These are phyloP conservation scores for Lates calcarifer DNA, from an alignment of 2,113 vertebrate species.

Conservation along the genomic window DNA sequence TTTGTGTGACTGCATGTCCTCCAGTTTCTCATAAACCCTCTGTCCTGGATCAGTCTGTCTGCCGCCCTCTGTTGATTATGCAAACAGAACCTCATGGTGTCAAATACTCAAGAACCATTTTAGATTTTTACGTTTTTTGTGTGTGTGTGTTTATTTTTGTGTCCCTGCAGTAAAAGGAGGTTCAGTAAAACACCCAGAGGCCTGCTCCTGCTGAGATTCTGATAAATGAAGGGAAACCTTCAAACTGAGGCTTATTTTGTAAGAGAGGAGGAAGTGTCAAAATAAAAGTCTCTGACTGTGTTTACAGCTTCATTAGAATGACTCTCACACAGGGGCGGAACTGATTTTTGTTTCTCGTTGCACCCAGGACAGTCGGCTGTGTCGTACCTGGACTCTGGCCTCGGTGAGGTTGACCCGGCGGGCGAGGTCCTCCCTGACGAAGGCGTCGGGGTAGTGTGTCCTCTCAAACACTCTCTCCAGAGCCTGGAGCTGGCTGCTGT, in stretches of 20 bases:
- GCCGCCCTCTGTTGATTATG: neutral
- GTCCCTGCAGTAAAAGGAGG: neutral
- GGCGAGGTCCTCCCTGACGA: constrained; percentile 97
- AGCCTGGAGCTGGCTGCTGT: constrained; percentile 98
- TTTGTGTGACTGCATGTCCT: neutral
- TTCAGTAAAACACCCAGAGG: neutral
- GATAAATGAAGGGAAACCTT: neutral
- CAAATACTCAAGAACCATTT: neutral
- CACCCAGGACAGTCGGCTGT: neutral
- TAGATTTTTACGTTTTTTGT: neutral
- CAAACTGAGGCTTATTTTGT: neutral
- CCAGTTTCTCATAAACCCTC: neutral
- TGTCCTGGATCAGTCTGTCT: neutral
- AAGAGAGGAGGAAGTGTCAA: neutral
- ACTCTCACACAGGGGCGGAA: neutral
- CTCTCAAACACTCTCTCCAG: constrained; percentile 97
- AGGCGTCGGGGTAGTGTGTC: constrained; percentile 98
- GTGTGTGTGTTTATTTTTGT: neutral
- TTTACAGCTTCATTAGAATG: neutral
- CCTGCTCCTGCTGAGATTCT: neutral
- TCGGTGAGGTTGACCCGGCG: constrained; percentile 98
- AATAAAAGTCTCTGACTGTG: constrained; percentile 1
- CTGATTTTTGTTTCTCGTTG: neutral
- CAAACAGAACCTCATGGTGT: constrained; percentile 6
- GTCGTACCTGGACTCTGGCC: constrained; percentile 94